Conservation (phyloP, 2,888 invertebrate genomes). For the Machimus atricapillus region DNA sequence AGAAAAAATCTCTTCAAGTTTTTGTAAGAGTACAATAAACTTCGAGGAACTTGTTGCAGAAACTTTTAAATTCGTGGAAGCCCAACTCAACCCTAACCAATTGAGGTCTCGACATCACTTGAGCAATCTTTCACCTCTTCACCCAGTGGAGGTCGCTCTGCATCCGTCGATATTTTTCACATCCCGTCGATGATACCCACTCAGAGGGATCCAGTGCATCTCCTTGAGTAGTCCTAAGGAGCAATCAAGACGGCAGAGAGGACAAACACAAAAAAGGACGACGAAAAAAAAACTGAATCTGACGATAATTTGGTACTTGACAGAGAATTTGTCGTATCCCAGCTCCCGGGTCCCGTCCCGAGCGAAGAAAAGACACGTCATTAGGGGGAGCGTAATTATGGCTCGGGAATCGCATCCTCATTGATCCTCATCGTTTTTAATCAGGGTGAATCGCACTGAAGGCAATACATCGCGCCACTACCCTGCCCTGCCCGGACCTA, state of each 20-base stretch:
- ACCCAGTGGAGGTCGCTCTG: neutral
- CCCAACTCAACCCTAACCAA: neutral
- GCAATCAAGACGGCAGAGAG: constrained; percentile 40
- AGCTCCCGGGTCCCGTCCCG: neutral
- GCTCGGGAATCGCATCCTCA: constrained; percentile 44
- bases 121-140: neutral
- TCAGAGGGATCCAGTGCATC: constrained; percentile 15
- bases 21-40: neutral
- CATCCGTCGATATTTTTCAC: constrained; percentile 6
- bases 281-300: constrained; percentile 40
- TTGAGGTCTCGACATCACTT: neutral
- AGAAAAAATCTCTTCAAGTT: no score
- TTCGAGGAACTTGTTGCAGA: neutral
- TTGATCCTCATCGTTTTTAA: constrained; percentile 47
- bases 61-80: neutral
- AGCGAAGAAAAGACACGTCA: constrained; percentile 44
- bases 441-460: constrained; percentile 45
- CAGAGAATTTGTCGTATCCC: constrained; percentile 43
- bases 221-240: constrained; percentile 35
- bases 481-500: neutral
- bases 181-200: constrained; percentile 19
- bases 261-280: constrained; percentile 15
- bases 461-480: neutral
- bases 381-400: constrained; percentile 46
- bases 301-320: constrained; percentile 47